phyloP scores from a whole-genome alignment of 2,888 invertebrate species.

The Mesochorus sp. region DNA sequence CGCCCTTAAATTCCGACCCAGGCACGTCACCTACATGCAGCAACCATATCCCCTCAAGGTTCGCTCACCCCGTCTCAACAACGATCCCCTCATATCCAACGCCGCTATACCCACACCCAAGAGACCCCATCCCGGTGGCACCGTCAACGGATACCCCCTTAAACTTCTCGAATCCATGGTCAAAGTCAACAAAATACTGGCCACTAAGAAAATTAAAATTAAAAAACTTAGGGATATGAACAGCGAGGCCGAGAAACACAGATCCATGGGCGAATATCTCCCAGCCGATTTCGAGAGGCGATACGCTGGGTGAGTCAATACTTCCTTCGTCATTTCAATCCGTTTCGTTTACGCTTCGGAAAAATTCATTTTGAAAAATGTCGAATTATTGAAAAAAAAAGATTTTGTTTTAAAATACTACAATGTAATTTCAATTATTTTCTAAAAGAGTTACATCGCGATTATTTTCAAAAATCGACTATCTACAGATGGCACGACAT shows the following conservation, averaged over 20 bases:
- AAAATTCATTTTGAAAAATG: too few relatives aligned
- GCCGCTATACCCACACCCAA: slow-evolving; percentile 75
- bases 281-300: slow-evolving; percentile 94
- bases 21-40: slow-evolving; percentile 84
- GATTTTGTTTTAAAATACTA: too few relatives aligned
- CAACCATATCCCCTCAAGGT: slow-evolving; percentile 79
- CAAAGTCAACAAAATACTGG: slow-evolving; percentile 92
- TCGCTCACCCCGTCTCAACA: slow-evolving; percentile 82
- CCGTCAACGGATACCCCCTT: slow-evolving; percentile 92
- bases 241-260: slow-evolving; percentile 93
- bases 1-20: slow-evolving; percentile 90
- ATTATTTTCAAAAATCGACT: too few relatives aligned
- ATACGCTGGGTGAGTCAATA: slow-evolving; percentile 88
- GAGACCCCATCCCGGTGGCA: slow-evolving; percentile 83
- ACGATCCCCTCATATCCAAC: slow-evolving; percentile 88
- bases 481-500: too few relatives aligned
- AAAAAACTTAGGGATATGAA: slow-evolving; percentile 93
- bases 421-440: too few relatives aligned
- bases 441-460: too few relatives aligned
- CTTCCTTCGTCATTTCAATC: slow-evolving; percentile 1
- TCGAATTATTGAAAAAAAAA: too few relatives aligned
- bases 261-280: slow-evolving; percentile 90
- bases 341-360: too few relatives aligned
- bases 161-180: slow-evolving; percentile 94
- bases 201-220: slow-evolving; percentile 91